Evolutionary conservation across 2,888 invertebrate genomes (phyloP), one percentile per base, ranked within the genome.

Genomic region (Andrena bucephala): DNA sequence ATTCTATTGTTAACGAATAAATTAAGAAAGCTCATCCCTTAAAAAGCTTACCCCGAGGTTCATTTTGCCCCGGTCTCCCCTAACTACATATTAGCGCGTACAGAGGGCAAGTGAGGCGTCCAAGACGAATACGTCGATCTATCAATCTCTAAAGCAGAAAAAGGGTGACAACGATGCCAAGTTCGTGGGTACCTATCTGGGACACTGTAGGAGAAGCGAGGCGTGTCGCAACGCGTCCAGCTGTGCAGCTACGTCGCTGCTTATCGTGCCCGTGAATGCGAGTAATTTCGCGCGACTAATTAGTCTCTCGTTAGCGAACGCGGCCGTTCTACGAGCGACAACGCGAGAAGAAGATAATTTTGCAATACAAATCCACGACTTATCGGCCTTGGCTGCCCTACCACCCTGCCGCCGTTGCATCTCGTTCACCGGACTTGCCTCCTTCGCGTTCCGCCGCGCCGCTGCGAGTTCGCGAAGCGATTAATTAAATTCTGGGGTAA

Each of bases 401-500:
- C 70, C 66, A 31, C n/a, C 52, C 50, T 16, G 60, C 50, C 10
- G 16, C 29, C 36, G 54, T 60, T 13, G 42, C 62, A 13, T 57
- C 57, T 4, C 74, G 54, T 50, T 31, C 54, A 70, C n/a, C 48
- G 27, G 36, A 31, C 66, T 65, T 62, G 20, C 42, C 16, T 29
- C 29, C 60, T 59, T 73, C 84, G 86, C 83, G 77, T 77, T 67
- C 65, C 69, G 54, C 70, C 71, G 70, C 65, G 54, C 70, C 71
- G 70, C 70, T 42, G 83, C 82, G 87, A 89, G 90, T 90, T 87
- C 90, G 89, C 90, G 91, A 91, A 91, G 92, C 93, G 93, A 94
- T 94, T 94, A 94, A 94, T 94, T 94, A 93, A 94, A 94, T 94
- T 94, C 94, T 93, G 93, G 93, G 90, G 91, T 94, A 93, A 94